phyloP scores from a whole-genome alignment of 2,797 vertebrate genomes.

The Threskiornis aethiopicus region DNA sequence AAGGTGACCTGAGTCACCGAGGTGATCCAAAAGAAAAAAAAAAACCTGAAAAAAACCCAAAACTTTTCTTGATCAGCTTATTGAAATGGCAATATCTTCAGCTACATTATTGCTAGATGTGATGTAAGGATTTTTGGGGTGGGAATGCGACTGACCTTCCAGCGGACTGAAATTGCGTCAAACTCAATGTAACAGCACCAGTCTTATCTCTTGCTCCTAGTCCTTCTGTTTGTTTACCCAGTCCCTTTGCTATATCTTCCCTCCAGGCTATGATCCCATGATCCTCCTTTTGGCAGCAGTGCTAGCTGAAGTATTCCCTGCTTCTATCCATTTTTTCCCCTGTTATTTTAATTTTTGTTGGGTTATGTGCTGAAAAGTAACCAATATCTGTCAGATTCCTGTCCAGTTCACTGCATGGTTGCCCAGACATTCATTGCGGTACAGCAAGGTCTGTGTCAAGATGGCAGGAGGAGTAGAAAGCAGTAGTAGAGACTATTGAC shows the following conservation, averaged over 20 bases:
- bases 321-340: background rate
- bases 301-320: background rate
- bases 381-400: background rate
- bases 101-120: background rate
- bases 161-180: background rate
- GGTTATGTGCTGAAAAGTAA: background rate
- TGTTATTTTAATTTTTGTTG: background rate
- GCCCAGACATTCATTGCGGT: background rate
- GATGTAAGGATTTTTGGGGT: background rate
- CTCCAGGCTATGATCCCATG: background rate
- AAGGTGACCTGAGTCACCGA: background rate
- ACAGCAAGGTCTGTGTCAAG: background rate
- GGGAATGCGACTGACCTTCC: background rate
- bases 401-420: background rate
- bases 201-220: background rate
- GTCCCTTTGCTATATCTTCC: background rate
- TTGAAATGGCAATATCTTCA: background rate
- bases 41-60: background rate
- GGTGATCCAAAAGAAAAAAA: background rate
- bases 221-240: background rate
- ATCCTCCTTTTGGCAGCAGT: background rate
- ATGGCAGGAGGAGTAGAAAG: background rate
- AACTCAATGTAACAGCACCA: background rate
- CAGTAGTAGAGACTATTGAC: background rate
- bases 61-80: background rate